Percentiles rank a stretch among this genome's conserved stretches.
These are phyloP conservation scores for Nautilus pompilius DNA, from an alignment of 1,140 invertebrate species.

Conservation along the genomic window DNA sequence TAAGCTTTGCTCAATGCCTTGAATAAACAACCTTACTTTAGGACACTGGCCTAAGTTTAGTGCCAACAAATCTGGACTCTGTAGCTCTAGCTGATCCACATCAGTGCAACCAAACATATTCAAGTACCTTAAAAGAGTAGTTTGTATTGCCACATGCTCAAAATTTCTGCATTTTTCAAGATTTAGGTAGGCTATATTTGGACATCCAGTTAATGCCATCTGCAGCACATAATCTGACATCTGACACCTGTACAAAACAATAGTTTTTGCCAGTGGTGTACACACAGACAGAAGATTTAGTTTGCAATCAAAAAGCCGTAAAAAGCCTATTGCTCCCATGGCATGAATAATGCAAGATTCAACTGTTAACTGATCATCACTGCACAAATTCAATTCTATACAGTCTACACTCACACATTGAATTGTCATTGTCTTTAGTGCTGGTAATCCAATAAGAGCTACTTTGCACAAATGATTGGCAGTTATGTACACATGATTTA, in stretches of 20 bases:
- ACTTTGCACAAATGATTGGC: constrained; percentile 47
- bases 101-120: constrained; percentile 44
- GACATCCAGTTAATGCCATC: constrained; percentile 43
- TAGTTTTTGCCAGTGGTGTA: constrained; percentile 38
- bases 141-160: constrained; percentile 27
- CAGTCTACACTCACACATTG: constrained; percentile 45
- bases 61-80: constrained; percentile 39
- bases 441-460: constrained; percentile 38
- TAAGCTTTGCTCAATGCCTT: constrained; percentile 32
- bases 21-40: constrained; percentile 24
- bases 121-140: constrained; percentile 35
- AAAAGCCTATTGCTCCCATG: constrained; percentile 39
- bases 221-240: constrained; percentile 43
- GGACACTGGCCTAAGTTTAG: constrained; percentile 44
- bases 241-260: constrained; percentile 45
- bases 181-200: constrained; percentile 42
- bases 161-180: constrained; percentile 42
- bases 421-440: constrained; percentile 39
- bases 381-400: constrained; percentile 46
- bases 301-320: constrained; percentile 46
- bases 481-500: constrained; percentile 46
- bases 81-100: constrained; percentile 29
- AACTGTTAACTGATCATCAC: constrained; percentile 41
- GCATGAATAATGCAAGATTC: constrained; percentile 47
- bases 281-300: constrained; percentile 37